Conservation (phyloP, 2,113 vertebrate species). For the Telmatochromis bifrenatus region DNA sequence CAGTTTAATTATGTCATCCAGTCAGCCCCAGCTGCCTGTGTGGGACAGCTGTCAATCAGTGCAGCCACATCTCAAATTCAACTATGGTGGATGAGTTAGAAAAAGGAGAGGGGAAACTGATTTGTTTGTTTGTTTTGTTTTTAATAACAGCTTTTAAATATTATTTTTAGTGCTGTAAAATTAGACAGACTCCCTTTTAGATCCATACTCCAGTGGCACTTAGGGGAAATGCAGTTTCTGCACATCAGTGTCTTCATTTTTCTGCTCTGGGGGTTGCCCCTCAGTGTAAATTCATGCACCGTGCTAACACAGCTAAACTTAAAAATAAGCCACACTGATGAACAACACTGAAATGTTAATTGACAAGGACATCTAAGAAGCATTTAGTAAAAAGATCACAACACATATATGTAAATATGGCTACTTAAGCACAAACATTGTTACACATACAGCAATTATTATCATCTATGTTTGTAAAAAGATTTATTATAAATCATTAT, state of each 20-base stretch:
- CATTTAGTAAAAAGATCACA: background rate
- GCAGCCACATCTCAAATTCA: background rate
- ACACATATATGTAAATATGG: background rate
- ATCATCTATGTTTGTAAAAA: background rate
- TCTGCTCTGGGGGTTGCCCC: background rate
- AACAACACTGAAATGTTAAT: background rate
- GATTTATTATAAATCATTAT: background rate
- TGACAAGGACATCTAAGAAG: background rate
- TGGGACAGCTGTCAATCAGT: background rate
- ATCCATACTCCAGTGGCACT: background rate
- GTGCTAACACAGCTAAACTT: background rate
- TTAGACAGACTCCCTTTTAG: background rate
- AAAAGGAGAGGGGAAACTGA: background rate
- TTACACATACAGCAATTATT: background rate
- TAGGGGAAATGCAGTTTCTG: background rate
- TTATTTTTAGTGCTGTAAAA: background rate
- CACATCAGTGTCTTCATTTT: background rate
- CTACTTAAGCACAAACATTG: background rate
- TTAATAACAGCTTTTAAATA: background rate
- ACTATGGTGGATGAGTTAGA: background rate
- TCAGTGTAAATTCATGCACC: background rate
- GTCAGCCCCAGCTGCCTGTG: background rate
- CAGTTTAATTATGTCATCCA: background rate
- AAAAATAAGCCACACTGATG: background rate
- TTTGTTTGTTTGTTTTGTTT: background rate